Evolutionary conservation across 1,140 invertebrate genomes (phyloP).

Genomic region (Lanistes nyassanus): DNA sequence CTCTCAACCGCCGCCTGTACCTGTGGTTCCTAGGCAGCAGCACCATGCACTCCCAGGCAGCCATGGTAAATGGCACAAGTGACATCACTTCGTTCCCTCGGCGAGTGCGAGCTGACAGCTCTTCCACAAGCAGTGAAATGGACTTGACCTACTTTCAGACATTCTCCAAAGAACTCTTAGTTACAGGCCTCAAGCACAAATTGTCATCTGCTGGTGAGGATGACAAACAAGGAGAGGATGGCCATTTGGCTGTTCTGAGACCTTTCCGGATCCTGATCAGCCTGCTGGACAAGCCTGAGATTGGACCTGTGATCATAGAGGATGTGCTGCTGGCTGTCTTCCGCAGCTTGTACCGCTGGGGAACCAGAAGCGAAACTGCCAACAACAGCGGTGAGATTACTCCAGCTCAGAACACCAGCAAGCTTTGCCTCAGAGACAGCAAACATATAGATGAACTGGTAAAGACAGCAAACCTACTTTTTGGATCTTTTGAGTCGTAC

Average conservation of each 20-base stretch:
- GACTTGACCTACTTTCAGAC: slow-evolving; percentile 75
- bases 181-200: slow-evolving; percentile 68
- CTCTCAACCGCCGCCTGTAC: slow-evolving; percentile 87
- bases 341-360: slow-evolving; percentile 70
- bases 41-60: slow-evolving; percentile 33
- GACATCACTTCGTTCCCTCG: slow-evolving; percentile 9
- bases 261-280: slow-evolving; percentile 88
- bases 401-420: background rate
- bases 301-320: slow-evolving; percentile 86
- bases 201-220: slow-evolving; percentile 45
- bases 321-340: slow-evolving; percentile 88
- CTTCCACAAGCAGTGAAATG: slow-evolving; percentile 43
- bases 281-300: slow-evolving; percentile 89
- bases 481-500: slow-evolving; percentile 84
- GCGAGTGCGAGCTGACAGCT: slow-evolving; percentile 41
- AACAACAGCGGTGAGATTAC: slow-evolving; percentile 24
- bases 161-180: slow-evolving; percentile 75
- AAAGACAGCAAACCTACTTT: slow-evolving; percentile 87
- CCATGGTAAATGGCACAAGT: slow-evolving; percentile 20
- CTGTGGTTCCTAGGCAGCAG: slow-evolving; percentile 85
- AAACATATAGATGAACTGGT: slow-evolving; percentile 70
- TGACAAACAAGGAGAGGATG: slow-evolving; percentile 27
- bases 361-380: slow-evolving; percentile 29
- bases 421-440: slow-evolving; percentile 19
- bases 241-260: slow-evolving; percentile 68